Conservation (phyloP, 2,888 invertebrate genomes). For the Xanthostigma xanthostigma region DNA sequence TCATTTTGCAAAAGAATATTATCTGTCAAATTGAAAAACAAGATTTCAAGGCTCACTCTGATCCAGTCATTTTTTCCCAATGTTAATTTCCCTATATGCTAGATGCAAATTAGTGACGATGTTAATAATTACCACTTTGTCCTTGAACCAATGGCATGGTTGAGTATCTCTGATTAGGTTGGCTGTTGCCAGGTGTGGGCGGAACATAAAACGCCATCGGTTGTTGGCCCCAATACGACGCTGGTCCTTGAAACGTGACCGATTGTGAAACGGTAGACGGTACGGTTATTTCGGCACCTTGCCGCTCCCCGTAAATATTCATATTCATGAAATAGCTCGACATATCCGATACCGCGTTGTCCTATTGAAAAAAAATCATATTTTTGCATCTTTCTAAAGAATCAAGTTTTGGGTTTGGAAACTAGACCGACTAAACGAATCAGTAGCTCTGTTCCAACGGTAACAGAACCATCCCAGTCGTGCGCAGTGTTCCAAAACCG, state of each 20-base stretch:
- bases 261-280: slow-evolving; percentile 10
- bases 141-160: slow-evolving; percentile 2
- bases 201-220: slow-evolving; percentile 21
- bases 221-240: slow-evolving; percentile 12
- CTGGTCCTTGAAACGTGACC: slow-evolving; percentile 14
- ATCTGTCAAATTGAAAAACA: too few relatives aligned
- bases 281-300: slow-evolving; percentile 2
- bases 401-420: neutral
- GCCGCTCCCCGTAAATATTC: slow-evolving; percentile 1
- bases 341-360: slow-evolving; percentile 20
- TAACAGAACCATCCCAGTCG: too few relatives aligned
- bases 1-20: too few relatives aligned
- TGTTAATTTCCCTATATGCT: slow-evolving; percentile 4
- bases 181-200: slow-evolving; percentile 18
- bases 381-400: neutral
- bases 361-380: slow-evolving; percentile 16
- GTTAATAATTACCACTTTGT: slow-evolving; percentile 5
- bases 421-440: neutral
- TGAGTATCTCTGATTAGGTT: slow-evolving; percentile 7
- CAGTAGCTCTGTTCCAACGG: too few relatives aligned
- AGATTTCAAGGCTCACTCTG: too few relatives aligned
- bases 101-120: slow-evolving; percentile 12
- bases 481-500: too few relatives aligned
- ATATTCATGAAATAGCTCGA: slow-evolving; percentile 20
- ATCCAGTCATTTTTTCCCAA: too few relatives aligned